Percentiles rank a stretch among this genome's conserved stretches.
phyloP scores from a whole-genome alignment of 2,888 invertebrate species.

The Clusia tigrina region DNA sequence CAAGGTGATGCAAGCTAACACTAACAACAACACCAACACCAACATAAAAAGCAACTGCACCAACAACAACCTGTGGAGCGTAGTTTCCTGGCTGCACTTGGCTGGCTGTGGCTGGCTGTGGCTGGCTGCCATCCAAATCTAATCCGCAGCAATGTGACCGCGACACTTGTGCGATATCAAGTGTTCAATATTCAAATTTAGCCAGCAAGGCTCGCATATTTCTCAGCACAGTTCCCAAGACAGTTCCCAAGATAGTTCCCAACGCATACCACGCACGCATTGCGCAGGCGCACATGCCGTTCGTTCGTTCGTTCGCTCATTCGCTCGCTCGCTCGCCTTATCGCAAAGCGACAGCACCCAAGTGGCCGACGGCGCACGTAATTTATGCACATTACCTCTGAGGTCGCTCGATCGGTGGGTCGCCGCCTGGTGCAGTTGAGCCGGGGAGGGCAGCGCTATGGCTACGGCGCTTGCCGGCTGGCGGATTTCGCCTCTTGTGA shows the following conservation, averaged over 20 bases:
- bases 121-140: background rate
- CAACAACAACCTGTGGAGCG: no score
- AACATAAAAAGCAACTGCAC: no score
- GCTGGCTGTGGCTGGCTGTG: background rate
- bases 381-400: constrained; percentile 57
- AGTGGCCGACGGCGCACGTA: constrained; percentile 51
- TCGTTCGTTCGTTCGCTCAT: background rate
- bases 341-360: background rate
- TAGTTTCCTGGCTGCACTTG: no score
- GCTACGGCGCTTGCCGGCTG: constrained; percentile 16
- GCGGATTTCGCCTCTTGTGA: no score
- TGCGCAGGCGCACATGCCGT: background rate
- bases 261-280: background rate
- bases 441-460: background rate
- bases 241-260: background rate
- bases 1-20: no score
- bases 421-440: constrained; percentile 32
- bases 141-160: background rate
- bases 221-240: background rate
- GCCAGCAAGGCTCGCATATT: background rate
- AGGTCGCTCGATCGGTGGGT: constrained; percentile 57
- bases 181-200: constrained; percentile 11
- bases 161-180: constrained; percentile 2
- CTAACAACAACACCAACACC: no score
- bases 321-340: background rate